These are phyloP conservation scores for Eira barbara DNA, from an alignment of 2,113 vertebrate species.

Conservation along the genomic window DNA sequence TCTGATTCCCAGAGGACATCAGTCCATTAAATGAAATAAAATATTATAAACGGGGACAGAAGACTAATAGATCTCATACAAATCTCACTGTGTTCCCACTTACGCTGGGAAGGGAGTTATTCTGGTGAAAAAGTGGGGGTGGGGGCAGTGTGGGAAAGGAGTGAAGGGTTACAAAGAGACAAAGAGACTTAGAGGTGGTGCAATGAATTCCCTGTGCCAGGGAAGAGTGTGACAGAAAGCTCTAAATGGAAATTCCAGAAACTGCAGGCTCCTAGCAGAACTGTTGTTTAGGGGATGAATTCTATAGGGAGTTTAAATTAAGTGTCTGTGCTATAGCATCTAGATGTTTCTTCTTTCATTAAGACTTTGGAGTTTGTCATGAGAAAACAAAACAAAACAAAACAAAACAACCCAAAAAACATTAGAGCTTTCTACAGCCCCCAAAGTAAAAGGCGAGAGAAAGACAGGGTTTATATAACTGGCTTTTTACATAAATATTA, in stretches of 20 bases:
- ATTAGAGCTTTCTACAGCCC: slow-evolving; percentile 53
- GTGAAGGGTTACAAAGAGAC: not conserved
- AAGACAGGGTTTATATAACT: slow-evolving; percentile 76
- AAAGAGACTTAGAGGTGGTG: slow-evolving; percentile 37
- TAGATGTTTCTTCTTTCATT: slow-evolving; percentile 75
- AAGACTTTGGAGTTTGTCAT: slow-evolving; percentile 70
- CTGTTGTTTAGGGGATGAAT: slow-evolving; percentile 64
- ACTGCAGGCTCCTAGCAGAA: slow-evolving; percentile 74
- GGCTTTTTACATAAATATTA: slow-evolving; percentile 81
- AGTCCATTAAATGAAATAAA: slow-evolving; percentile 62
- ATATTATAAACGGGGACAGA: slow-evolving; percentile 20
- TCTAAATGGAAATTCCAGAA: slow-evolving; percentile 77
- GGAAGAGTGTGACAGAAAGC: slow-evolving; percentile 64
- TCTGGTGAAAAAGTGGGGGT: not conserved
- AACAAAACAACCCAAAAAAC: slow-evolving; percentile 52
- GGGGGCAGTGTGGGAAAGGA: not conserved
- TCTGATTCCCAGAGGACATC: slow-evolving; percentile 16
- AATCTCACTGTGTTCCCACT: slow-evolving; percentile 51
- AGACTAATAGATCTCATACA: slow-evolving; percentile 42
- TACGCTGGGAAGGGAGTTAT: not conserved
- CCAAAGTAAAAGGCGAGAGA: slow-evolving; percentile 78
- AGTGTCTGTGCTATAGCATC: slow-evolving; percentile 70
- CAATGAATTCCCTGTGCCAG: slow-evolving; percentile 72
- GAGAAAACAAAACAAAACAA: slow-evolving; percentile 59
- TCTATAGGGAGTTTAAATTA: slow-evolving; percentile 71